Conservation (phyloP, 2,888 invertebrate species). For the Meganola albula region DNA sequence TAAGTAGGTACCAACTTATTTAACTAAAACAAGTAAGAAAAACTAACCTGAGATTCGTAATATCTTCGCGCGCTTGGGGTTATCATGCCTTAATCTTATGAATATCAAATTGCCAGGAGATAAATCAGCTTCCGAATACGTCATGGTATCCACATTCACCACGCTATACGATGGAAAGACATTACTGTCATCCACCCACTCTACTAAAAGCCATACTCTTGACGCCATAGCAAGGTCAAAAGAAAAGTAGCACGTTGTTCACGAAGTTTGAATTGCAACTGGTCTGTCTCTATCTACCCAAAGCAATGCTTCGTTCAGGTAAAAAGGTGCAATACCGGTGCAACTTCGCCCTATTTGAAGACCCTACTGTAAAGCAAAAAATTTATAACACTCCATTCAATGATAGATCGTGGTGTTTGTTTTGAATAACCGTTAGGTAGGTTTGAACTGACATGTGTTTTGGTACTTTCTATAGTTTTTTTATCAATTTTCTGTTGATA, state of each 20-base stretch:
- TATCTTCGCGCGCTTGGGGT: slow-evolving; percentile 41
- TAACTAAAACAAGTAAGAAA: slow-evolving; percentile 2
- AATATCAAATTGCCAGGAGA: slow-evolving; percentile 40
- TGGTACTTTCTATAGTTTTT: too few species aligned
- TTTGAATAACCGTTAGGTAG: background rate
- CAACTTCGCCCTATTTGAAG: slow-evolving; percentile 24
- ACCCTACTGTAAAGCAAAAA: slow-evolving; percentile 29
- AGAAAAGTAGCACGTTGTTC: slow-evolving; percentile 6
- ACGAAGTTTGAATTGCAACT: slow-evolving; percentile 24
- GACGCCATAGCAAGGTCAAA: slow-evolving; percentile 35
- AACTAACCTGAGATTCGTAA: slow-evolving; percentile 45
- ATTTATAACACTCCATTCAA: slow-evolving; percentile 11
- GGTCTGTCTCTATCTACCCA: slow-evolving; percentile 9
- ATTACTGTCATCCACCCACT: slow-evolving; percentile 47
- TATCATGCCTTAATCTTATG: slow-evolving; percentile 31
- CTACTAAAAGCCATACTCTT: slow-evolving; percentile 50
- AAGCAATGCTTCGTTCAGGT: slow-evolving; percentile 30
- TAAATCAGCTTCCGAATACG: slow-evolving; percentile 33
- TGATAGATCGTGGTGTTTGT: slow-evolving; percentile 3
- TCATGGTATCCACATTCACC: slow-evolving; percentile 35
- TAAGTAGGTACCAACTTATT: too few species aligned
- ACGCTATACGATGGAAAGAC: slow-evolving; percentile 45
- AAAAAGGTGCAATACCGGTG: slow-evolving; percentile 23
- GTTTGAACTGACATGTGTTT: too few species aligned
- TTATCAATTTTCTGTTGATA: too few species aligned